phyloP scores from a whole-genome alignment of 2,113 vertebrate genomes.

The Myotis brandtii region DNA sequence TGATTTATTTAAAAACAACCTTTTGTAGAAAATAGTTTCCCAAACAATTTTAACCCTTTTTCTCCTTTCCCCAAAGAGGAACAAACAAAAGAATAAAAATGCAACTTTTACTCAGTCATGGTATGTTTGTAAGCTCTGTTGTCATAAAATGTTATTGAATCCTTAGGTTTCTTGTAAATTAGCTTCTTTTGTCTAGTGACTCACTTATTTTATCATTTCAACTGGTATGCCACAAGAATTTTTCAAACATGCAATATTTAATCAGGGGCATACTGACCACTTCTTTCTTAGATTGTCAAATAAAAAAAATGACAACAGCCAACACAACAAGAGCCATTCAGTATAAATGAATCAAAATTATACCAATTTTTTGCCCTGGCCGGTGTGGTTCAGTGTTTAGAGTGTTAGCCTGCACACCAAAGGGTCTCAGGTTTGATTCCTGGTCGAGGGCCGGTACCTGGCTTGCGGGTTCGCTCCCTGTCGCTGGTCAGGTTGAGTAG shows the following conservation, averaged over 20 bases:
- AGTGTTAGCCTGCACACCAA: no score
- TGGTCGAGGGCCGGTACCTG: no score
- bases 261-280: neutral
- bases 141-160: neutral
- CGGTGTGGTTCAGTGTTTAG: no score
- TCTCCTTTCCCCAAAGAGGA: neutral
- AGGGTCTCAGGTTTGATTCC: no score
- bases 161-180: neutral
- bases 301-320: neutral
- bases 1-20: neutral
- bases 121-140: neutral
- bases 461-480: no score
- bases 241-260: neutral
- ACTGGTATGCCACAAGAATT: neutral
- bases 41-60: neutral
- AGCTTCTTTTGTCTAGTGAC: neutral
- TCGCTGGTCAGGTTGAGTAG: no score
- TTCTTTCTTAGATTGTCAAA: neutral
- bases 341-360: neutral
- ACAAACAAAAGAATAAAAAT: neutral
- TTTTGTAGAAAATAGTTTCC: slow-evolving; percentile 8
- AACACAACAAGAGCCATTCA: neutral
- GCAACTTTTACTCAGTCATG: neutral
- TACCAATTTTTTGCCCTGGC: neutral
- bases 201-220: neutral